A percentile compares a stretch with the other conserved stretches of the same genome.
These are phyloP conservation scores for Disparrhopalites patrizii DNA, from an alignment of 2,888 invertebrate species.

Conservation along the genomic window DNA sequence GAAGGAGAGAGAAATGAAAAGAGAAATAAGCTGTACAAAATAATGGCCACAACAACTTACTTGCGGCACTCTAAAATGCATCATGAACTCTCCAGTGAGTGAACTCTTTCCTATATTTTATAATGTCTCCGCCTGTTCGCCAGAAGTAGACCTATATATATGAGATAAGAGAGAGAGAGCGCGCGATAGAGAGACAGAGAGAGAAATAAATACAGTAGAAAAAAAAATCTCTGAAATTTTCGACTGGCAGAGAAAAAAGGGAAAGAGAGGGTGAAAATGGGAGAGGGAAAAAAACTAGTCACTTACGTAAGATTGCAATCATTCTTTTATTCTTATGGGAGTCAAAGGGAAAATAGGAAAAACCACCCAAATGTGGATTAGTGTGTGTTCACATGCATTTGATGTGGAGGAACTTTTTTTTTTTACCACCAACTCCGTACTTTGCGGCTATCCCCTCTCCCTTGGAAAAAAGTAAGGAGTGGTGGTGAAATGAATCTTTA, in stretches of 20 bases:
- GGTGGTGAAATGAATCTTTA: constrained; percentile 31
- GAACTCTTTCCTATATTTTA: too few species aligned
- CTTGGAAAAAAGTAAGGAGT: too few species aligned
- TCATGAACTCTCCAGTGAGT: too few species aligned
- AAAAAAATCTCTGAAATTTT: not conserved
- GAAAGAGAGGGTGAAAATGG: not conserved
- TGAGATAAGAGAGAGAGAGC: not conserved
- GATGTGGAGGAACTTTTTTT: too few species aligned
- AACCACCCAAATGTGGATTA: constrained; percentile 17
- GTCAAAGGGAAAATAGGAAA: constrained; percentile 30
- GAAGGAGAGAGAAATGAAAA: not conserved
- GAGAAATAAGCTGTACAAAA: not conserved
- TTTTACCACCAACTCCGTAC: not conserved
- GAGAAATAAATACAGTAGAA: too few species aligned
- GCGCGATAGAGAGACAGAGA: not conserved
- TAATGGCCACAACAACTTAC: not conserved
- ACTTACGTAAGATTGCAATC: constrained; percentile 31
- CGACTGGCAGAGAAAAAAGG: not conserved
- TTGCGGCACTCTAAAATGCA: too few species aligned
- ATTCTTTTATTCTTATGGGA: constrained; percentile 32
- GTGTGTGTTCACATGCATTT: not conserved
- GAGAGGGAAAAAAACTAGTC: constrained; percentile 21
- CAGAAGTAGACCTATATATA: not conserved
- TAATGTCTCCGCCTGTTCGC: too few species aligned
- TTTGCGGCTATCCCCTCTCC: constrained; percentile 9